A percentile compares a stretch with the other conserved stretches of the same genome.
Conservation (phyloP, 2,113 vertebrate genomes). For the Dermatemys mawii region DNA sequence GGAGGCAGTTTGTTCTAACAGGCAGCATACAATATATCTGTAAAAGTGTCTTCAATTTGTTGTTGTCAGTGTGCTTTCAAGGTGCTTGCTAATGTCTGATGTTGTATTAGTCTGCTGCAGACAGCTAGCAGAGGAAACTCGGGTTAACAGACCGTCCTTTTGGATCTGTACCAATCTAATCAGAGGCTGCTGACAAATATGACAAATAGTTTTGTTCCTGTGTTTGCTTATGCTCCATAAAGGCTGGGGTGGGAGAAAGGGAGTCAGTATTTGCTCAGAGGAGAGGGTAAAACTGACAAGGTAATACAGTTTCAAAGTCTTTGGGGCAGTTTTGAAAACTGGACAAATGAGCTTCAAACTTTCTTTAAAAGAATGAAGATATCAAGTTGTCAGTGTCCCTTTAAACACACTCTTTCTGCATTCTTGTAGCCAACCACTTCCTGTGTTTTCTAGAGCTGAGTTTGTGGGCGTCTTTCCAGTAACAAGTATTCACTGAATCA, state of each 20-base stretch:
- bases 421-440: background rate
- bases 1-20: too few species aligned
- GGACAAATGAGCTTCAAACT: background rate
- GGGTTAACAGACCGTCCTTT: accelerated
- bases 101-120: background rate
- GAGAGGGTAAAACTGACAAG: accelerated
- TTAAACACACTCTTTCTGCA: background rate
- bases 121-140: too few species aligned
- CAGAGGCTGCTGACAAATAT: accelerated
- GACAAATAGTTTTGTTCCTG: background rate
- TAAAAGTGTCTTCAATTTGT: accelerated
- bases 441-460: background rate
- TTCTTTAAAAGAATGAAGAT: background rate
- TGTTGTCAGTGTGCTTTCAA: background rate
- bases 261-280: accelerated
- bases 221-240: background rate
- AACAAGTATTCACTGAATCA: background rate
- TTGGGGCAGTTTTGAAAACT: background rate
- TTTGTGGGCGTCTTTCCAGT: background rate
- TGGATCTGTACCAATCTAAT: accelerated
- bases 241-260: background rate
- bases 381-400: background rate
- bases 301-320: background rate
- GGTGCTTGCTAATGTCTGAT: background rate
- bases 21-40: accelerated